Evolutionary conservation across 2,888 invertebrate species (phyloP), one percentile per base, ranked within the genome.

Genomic region (Agrotis segetum): DNA sequence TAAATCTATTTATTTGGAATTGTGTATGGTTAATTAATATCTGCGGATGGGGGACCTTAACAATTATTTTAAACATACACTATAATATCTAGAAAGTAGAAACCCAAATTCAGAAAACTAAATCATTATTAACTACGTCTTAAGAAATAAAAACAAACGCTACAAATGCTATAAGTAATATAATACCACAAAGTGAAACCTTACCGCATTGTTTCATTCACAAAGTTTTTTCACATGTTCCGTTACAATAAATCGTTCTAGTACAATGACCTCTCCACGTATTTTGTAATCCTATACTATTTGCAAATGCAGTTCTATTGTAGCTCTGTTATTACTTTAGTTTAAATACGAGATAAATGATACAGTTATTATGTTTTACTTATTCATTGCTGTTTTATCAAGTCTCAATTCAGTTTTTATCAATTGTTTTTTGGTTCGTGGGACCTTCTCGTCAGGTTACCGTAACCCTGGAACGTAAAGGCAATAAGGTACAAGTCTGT

Each of bases 271-370:
- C 93, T 86, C 87, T 81, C 61, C 71, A 83, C 83, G 68, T 82
- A 85, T 92, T 93, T 91, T 87, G 90, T 90, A 92, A 93, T 84
- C 88, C 89, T 90, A 91, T 93, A 79, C 85, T 85, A 87, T 88
- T 87, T 87, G 74, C 77, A 83, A 87, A 77, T 80, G 81, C 80
- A 79, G 82, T 80, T 84, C 82, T 67, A 77, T 69, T 70, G 17
- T 79, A 52, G 50, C 21, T 59, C 62, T 53, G 47, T 46, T 17
- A 46, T 69, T 50, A 63, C 34, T 79, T 64, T 3, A 34, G 19
- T 56, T 56, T 56, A 14, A 56, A 56, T 34, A 34, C n/a, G n/a
- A 56, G n/a, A 13, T n/a, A n/a, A 2, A 29, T 16, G 14, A 16
- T 7, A 11, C 11, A 49, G 11, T 49, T 49, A 49, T 19, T 49